Percentiles rank a stretch among this genome's conserved stretches.
Evolutionary conservation across 2,797 vertebrate species (phyloP).

Genomic region (Protosalanx chinensis): DNA sequence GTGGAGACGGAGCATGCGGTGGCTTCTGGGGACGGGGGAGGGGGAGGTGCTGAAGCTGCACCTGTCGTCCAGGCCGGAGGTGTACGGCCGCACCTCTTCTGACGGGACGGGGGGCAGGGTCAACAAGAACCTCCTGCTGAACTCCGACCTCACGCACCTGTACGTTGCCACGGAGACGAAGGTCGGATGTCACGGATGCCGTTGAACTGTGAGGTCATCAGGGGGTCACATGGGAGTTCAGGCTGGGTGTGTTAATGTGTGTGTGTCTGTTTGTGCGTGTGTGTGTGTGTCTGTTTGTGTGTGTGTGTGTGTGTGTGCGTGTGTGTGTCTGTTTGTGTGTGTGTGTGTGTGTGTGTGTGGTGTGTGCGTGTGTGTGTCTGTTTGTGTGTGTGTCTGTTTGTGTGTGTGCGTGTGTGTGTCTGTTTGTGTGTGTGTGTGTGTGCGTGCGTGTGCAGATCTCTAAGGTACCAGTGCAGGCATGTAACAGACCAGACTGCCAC

Average conservation of each 20-base stretch:
- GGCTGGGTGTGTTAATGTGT: background rate
- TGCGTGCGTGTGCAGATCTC: constrained; percentile 73
- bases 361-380: constrained; percentile 23
- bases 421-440: constrained; percentile 19
- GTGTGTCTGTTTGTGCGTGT: no score
- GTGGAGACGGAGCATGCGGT: constrained; percentile 81
- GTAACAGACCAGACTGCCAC: constrained; percentile 74
- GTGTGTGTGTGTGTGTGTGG: background rate
- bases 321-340: constrained; percentile 26
- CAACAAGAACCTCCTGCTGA: constrained; percentile 86
- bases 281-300: constrained; percentile 32
- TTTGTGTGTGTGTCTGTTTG: constrained; percentile 12
- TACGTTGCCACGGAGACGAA: constrained; percentile 88
- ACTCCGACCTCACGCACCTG: constrained; percentile 71
- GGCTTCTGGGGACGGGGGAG: constrained; percentile 81
- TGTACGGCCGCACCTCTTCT: constrained; percentile 73
- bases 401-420: constrained; percentile 17
- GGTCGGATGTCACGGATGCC: constrained; percentile 63
- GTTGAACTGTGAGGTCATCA: background rate
- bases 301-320: constrained; percentile 20
- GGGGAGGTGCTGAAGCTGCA: constrained; percentile 84
- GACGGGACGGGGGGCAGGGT: constrained; percentile 70
- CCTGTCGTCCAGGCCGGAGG: constrained; percentile 59
- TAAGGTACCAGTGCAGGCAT: constrained; percentile 85
- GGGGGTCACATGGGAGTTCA: background rate